Conservation (phyloP, 1,140 invertebrate genomes). For the Panonychus citri region DNA sequence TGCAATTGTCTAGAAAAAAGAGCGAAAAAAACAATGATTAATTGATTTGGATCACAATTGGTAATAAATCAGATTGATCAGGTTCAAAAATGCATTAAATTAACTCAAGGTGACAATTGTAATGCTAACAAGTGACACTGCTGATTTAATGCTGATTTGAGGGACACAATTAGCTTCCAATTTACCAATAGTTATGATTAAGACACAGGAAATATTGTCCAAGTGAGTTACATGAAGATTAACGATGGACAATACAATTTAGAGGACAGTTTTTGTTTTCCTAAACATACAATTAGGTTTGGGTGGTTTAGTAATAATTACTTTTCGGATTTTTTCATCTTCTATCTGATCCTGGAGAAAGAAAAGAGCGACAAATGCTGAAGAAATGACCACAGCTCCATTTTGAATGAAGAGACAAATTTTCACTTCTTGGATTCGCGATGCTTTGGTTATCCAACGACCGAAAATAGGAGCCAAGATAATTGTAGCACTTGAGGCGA, state of each 20-base stretch:
- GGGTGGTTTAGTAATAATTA: neutral
- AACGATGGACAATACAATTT: too few relatives aligned
- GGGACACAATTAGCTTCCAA: neutral
- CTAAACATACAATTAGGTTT: too few relatives aligned
- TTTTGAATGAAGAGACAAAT: conserved; percentile 1
- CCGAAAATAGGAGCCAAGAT: neutral
- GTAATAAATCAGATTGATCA: too few relatives aligned
- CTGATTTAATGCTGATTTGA: neutral
- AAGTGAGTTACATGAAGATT: too few relatives aligned
- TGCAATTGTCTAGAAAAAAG: neutral
- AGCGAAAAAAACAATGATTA: too few relatives aligned
- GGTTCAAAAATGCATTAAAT: too few relatives aligned
- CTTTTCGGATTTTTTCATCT: neutral
- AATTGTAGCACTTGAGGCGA: conserved; percentile 15
- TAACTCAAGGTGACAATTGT: too few relatives aligned
- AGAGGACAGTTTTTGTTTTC: too few relatives aligned
- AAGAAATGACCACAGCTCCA: neutral
- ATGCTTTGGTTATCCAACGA: neutral
- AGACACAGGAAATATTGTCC: too few relatives aligned
- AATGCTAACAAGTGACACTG: too few relatives aligned
- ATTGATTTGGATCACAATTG: neutral
- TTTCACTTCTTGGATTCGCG: neutral
- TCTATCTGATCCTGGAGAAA: neutral
- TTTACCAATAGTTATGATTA: too few relatives aligned
- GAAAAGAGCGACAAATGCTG: neutral